Evolutionary conservation across 2,888 invertebrate species (phyloP), one percentile per base, ranked within the genome.

Genomic region (Trisateles emortualis): DNA sequence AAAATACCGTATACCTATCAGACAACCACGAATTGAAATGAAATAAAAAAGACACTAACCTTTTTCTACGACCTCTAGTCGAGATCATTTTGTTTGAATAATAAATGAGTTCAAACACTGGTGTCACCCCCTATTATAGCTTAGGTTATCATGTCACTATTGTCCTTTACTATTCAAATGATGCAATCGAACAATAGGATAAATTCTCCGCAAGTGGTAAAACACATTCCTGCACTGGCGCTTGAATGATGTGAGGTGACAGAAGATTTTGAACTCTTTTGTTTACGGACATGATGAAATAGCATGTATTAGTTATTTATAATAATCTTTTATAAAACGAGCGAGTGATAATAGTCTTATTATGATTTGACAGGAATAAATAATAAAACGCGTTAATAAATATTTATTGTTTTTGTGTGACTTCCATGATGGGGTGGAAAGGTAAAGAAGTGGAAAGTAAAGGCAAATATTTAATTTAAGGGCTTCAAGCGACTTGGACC

Each of bases 271-370:
- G 69, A 75, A 72, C 61, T 60, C 42, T 29, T 42, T 55, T 84
- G 77, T 85, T 86, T 84, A 84, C 70, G 79, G 86, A 86, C 72
- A 84, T 61, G 26, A 1, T 64, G 60, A 76, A 78, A 77, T 72
- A 64, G 67, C 74, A 71, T 68, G 57, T 78, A 78, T 39, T 78
- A 76, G 66, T 67, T 65, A 70, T 62, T 22, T 73, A 69, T 49
- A 58, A 73, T 52, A 46, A 50, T 51, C 52, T 51, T 50, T 60
- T 62, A 62, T 49, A 65, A 56, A 64, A 29, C 49, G 36, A 59
- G 59, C 68, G 66, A 61, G 45, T 55, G 61, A 58, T 69, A 59
- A 68, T 67, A 33, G 56, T 55, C 26, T 22, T 53, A 56, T 54
- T 52, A 39, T 49, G 49, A 59, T 51, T 43, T 51, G 58, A 64